Evolutionary conservation across 2,888 invertebrate species (phyloP).

Genomic region (Timema cristinae): DNA sequence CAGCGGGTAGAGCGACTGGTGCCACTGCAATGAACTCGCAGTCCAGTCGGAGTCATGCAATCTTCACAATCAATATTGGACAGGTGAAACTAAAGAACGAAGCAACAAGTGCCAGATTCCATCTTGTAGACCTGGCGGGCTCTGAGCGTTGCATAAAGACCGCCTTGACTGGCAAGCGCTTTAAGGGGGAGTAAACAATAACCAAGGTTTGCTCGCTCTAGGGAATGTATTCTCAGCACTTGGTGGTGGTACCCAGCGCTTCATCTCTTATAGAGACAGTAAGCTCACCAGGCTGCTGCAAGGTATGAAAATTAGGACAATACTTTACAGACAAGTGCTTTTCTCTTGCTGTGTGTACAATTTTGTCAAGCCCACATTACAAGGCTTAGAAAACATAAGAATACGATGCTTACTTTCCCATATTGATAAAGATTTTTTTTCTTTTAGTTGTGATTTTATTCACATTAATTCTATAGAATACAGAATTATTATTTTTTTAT

Average conservation of each 20-base stretch:
- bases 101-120: conserved; percentile 78
- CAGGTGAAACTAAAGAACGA: conserved; percentile 60
- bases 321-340: too few species aligned
- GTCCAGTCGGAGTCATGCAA: conserved; percentile 87
- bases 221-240: conserved; percentile 94
- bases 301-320: conserved; percentile 49
- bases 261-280: conserved; percentile 87
- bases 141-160: conserved; percentile 90
- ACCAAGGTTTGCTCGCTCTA: conserved; percentile 82
- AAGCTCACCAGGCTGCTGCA: conserved; percentile 87
- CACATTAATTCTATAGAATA: too few species aligned
- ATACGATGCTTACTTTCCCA: too few species aligned
- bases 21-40: conserved; percentile 89
- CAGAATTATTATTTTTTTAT: too few species aligned
- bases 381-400: too few species aligned
- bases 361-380: too few species aligned
- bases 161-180: conserved; percentile 78
- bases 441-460: too few species aligned
- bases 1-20: conserved; percentile 72
- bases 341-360: too few species aligned
- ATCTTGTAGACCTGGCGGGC: conserved; percentile 88
- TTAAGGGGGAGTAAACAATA: conserved; percentile 88
- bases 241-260: conserved; percentile 59
- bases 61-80: conserved; percentile 66
- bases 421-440: too few species aligned